Percentiles rank a stretch among this genome's conserved stretches.
phyloP scores from a whole-genome alignment of 1,140 invertebrate species.

The Lepidurus arcticus region DNA sequence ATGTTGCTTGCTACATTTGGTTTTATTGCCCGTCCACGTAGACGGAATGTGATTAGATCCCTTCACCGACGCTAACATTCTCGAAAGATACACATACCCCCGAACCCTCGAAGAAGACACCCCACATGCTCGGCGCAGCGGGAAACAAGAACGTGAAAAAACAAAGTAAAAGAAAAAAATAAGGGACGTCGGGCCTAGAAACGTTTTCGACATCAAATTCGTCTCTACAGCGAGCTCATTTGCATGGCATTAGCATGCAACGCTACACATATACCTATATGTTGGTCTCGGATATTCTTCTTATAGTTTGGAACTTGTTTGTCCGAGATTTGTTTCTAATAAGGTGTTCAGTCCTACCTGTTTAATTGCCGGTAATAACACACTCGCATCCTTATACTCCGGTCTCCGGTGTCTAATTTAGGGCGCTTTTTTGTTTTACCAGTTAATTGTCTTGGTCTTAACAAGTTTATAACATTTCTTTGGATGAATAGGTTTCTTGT shows the following conservation, averaged over 20 bases:
- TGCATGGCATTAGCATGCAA: not conserved
- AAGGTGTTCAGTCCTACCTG: not conserved
- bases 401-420: conserved; percentile 3
- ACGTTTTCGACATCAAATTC: not conserved
- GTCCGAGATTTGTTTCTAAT: not conserved
- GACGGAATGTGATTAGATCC: not conserved
- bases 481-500: conserved; percentile 56
- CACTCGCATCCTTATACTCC: not conserved
- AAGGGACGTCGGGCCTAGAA: not conserved
- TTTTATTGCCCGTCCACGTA: not conserved
- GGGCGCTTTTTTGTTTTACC: not conserved
- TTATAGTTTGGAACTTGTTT: not conserved
- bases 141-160: not conserved
- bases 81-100: not conserved
- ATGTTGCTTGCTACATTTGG: not conserved
- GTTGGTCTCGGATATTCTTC: not conserved
- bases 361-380: conserved; percentile 11
- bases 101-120: not conserved
- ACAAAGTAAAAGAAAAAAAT: not conserved
- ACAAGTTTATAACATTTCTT: not conserved
- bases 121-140: not conserved
- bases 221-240: not conserved
- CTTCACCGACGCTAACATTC: not conserved
- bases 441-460: not conserved
- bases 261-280: not conserved